phyloP scores from a whole-genome alignment of 2,888 invertebrate genomes.

The Polylopha cassiicola region DNA sequence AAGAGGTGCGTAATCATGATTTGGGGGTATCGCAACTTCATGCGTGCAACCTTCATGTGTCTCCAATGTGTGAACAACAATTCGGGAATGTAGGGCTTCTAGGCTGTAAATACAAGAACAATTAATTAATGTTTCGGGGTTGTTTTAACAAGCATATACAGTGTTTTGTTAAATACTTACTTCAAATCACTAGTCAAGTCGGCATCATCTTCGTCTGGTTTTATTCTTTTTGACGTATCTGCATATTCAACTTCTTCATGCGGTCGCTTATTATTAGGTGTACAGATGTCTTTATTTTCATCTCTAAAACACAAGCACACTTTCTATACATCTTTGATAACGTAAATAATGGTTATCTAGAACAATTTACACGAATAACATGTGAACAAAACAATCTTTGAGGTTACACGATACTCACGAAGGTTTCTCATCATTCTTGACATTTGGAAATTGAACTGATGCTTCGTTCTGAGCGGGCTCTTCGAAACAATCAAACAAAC shows the following conservation, averaged over 20 bases:
- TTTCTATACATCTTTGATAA: conserved; percentile 17
- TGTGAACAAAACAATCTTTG: conserved; percentile 24
- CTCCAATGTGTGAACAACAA: conserved; percentile 92
- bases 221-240: conserved; percentile 52
- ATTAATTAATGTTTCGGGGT: neutral
- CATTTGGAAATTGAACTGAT: conserved; percentile 45
- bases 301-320: conserved; percentile 34
- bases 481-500: conserved; percentile 67
- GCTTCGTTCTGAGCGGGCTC: conserved; percentile 43
- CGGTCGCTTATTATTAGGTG: conserved; percentile 46
- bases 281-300: conserved; percentile 28
- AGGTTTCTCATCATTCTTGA: conserved; percentile 35
- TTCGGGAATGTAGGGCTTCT: conserved; percentile 86
- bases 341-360: neutral
- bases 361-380: conserved; percentile 11
- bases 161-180: conserved; percentile 46
- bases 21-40: conserved; percentile 96
- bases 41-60: conserved; percentile 96
- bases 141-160: no score
- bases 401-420: conserved; percentile 53
- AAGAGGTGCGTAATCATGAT: conserved; percentile 84
- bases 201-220: conserved; percentile 47
- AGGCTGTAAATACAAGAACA: conserved; percentile 69
- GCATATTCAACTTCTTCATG: conserved; percentile 56
- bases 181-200: conserved; percentile 59